These are phyloP conservation scores for Bombus picipes DNA, from an alignment of 1,140 invertebrate species.

Conservation along the genomic window DNA sequence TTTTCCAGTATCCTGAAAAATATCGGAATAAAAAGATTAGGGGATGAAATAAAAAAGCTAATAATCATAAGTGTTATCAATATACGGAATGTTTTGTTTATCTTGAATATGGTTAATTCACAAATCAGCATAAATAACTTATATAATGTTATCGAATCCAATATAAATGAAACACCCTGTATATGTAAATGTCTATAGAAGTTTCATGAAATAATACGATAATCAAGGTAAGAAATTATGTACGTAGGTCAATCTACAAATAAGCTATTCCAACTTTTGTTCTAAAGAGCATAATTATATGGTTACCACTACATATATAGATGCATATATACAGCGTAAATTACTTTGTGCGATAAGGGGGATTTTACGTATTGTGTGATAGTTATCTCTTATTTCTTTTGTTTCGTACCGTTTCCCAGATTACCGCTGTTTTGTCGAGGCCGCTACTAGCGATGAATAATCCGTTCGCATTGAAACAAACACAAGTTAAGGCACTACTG, in stretches of 20 bases:
- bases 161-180: too few relatives aligned
- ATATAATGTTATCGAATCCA: too few relatives aligned
- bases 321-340: too few relatives aligned
- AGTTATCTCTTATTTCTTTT: background rate
- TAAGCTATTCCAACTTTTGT: too few relatives aligned
- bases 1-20: slow-evolving; percentile 72
- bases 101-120: background rate
- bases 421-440: slow-evolving; percentile 87
- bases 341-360: too few relatives aligned
- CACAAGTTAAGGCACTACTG: slow-evolving; percentile 84
- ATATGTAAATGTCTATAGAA: too few relatives aligned
- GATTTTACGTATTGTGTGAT: too few relatives aligned
- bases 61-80: background rate
- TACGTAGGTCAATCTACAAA: too few relatives aligned
- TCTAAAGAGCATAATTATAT: too few relatives aligned
- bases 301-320: too few relatives aligned
- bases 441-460: slow-evolving; percentile 86
- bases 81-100: background rate
- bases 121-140: background rate
- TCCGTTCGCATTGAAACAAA: slow-evolving; percentile 85
- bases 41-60: background rate
- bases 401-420: slow-evolving; percentile 86
- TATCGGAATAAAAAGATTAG: slow-evolving; percentile 1
- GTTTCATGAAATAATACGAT: too few relatives aligned
- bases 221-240: too few relatives aligned